Conservation (phyloP, 35 echinoderm and acorn worm species). For the Ophioderma brevispina region DNA sequence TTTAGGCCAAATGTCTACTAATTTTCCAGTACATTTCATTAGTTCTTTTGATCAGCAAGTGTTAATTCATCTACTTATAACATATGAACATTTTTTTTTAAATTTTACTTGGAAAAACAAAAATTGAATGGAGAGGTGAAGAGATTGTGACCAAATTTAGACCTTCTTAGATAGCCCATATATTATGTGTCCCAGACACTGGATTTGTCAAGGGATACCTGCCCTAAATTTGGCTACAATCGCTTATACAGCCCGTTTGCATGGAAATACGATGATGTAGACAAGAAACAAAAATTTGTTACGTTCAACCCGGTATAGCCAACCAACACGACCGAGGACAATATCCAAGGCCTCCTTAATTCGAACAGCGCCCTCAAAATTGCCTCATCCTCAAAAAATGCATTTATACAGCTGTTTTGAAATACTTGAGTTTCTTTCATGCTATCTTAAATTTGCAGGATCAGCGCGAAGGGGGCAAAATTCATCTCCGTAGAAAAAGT, state of each 20-base stretch:
- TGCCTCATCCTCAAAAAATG: background rate
- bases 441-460: background rate
- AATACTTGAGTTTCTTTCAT: background rate
- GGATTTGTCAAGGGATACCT: background rate
- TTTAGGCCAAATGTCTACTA: too few species aligned
- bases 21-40: too few species aligned
- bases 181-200: too few species aligned
- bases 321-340: background rate
- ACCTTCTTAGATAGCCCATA: too few species aligned
- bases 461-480: background rate
- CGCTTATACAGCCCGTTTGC: background rate
- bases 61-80: too few species aligned
- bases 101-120: too few species aligned
- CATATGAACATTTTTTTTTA: too few species aligned
- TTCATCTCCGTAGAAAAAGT: constrained; percentile 1
- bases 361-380: background rate
- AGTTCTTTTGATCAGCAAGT: too few species aligned
- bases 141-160: background rate
- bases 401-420: background rate
- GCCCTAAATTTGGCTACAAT: background rate
- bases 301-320: background rate
- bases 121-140: too few species aligned
- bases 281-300: background rate
- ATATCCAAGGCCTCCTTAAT: too few species aligned
- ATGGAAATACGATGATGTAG: background rate